phyloP scores from a whole-genome alignment of 2,797 vertebrate genomes.

The Pyrrhura leucotis region DNA sequence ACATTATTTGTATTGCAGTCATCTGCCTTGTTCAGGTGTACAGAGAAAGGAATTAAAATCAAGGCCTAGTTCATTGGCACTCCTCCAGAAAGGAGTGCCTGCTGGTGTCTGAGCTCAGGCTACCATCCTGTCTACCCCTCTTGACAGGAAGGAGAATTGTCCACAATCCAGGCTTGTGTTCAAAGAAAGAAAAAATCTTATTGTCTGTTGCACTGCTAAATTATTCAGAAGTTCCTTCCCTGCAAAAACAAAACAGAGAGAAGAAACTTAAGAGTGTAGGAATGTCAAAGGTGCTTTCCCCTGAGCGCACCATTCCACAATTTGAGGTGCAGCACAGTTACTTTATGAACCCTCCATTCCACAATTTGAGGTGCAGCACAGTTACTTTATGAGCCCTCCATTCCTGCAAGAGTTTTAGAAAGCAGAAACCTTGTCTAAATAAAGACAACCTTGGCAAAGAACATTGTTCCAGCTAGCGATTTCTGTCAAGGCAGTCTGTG shows the following conservation, averaged over 20 bases:
- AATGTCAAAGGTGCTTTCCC: background rate
- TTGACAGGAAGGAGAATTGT: background rate
- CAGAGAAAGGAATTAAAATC: background rate
- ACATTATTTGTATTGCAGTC: fast-evolving
- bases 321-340: background rate
- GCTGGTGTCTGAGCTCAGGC: background rate
- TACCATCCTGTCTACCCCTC: background rate
- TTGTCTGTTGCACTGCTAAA: background rate
- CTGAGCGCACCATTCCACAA: background rate
- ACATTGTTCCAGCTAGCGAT: background rate
- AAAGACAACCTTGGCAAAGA: constrained; percentile 56
- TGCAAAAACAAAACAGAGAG: background rate
- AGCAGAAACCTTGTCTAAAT: constrained; percentile 52
- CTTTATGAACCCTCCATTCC: background rate
- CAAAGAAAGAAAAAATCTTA: background rate
- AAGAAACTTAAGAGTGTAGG: background rate
- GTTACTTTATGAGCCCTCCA: background rate
- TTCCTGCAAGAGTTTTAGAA: background rate
- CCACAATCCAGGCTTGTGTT: background rate
- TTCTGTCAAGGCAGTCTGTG: constrained; percentile 46
- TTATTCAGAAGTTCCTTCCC: background rate
- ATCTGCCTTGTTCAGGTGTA: background rate
- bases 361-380: background rate
- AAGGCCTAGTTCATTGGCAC: background rate
- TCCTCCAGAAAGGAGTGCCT: background rate